Conservation (phyloP, 2,113 vertebrate genomes). For the Crotophaga sulcirostris region DNA sequence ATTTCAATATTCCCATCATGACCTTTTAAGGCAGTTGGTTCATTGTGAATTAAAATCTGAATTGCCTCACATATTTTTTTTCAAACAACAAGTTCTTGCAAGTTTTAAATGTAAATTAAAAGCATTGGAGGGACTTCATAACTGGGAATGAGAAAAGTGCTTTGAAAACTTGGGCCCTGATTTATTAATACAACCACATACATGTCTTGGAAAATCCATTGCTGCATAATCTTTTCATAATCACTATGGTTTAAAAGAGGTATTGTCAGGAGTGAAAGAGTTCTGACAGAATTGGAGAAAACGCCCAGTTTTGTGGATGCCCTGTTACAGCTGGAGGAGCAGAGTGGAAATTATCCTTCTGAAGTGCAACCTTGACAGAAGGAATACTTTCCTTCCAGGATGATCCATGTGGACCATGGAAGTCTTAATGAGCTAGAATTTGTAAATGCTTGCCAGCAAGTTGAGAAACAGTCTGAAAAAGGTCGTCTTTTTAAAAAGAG, state of each 20-base stretch:
- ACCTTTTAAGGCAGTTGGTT: background rate
- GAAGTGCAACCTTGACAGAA: background rate
- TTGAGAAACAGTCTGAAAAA: background rate
- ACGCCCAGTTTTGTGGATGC: background rate
- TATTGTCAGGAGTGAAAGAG: background rate
- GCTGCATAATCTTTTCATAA: background rate
- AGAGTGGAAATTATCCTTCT: background rate
- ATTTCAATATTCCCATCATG: background rate
- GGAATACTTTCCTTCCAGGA: background rate
- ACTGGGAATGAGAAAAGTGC: background rate
- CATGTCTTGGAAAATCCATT: background rate
- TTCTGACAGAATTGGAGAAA: background rate
- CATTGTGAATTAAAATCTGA: background rate
- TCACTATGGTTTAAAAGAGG: background rate
- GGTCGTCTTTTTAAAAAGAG: background rate
- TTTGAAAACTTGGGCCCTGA: background rate
- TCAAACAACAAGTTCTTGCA: background rate
- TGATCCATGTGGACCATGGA: background rate
- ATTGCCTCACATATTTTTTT: background rate
- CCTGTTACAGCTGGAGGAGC: background rate
- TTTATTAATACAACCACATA: background rate
- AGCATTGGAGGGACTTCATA: background rate
- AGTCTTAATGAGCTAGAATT: background rate
- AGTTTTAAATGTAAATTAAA: conserved; percentile 14
- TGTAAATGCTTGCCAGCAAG: background rate